Conservation (phyloP, 2,113 vertebrate species). For the Myotis davidii region DNA sequence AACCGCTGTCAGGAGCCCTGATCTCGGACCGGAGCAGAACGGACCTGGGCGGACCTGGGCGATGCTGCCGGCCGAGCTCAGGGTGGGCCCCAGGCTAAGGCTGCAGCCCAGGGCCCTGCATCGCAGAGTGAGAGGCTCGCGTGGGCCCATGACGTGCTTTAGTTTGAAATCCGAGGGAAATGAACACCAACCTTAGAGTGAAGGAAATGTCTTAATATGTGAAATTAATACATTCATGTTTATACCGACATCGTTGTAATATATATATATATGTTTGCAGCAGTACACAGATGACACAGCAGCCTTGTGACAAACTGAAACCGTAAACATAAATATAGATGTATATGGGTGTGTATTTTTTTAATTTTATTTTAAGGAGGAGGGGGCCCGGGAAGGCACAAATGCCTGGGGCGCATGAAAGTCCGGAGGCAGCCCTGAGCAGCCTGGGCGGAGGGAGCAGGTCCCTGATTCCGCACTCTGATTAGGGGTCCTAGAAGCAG, state of each 20-base stretch:
- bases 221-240: background rate
- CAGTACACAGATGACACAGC: too few relatives aligned
- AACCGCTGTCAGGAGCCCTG: background rate
- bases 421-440: background rate
- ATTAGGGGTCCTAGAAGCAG: background rate
- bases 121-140: background rate
- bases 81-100: background rate
- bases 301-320: too few relatives aligned
- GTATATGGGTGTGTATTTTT: too few relatives aligned
- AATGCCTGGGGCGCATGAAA: accelerated
- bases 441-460: background rate
- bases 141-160: too few relatives aligned
- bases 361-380: background rate
- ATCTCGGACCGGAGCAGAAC: background rate
- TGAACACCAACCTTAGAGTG: background rate
- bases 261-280: too few relatives aligned
- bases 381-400: background rate
- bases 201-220: background rate
- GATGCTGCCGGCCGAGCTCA: accelerated
- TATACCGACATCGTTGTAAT: background rate
- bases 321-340: too few relatives aligned
- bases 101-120: too few relatives aligned
- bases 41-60: background rate
- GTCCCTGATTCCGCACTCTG: background rate
- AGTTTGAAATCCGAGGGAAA: background rate